Base-by-base conservation (phyloP, 2,888 invertebrate species). In the Minunthozetes semirufus region DNA sequence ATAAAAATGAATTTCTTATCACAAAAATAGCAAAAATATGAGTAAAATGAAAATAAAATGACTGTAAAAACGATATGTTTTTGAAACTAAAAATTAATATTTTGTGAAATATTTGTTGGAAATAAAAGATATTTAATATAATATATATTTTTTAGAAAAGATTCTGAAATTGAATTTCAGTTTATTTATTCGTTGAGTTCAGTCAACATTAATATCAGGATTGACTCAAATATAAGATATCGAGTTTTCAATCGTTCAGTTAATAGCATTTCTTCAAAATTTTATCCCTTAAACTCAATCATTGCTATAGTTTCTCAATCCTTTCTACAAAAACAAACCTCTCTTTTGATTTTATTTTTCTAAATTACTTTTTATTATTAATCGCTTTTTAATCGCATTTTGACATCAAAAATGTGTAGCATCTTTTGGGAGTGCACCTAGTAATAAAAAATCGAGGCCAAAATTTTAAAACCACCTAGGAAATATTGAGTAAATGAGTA, bases 161-260 rank as follows among this genome's bases (percentile, higher is more conserved):
- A 29, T 25, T 29, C 29, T n/a, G 33, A 66, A 66, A 66, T 66
- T 66, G 38, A 66, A 11, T 66, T 38, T 66, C 33, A 66, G 33
- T 66, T 66, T 66, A 66, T 66, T 66, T 66, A 66, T 66, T 66
- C 17, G 29, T 38, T 11, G 33, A 66, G 66, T 66, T 66, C 17
- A 66, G 66, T 66, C 66, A 38, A 66, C 66, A 33, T 33, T 33
- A 66, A 66, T 38, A 66, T 38, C n/a, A 66, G 29, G 66, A 66
- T 66, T 66, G 66, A 53, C n/a, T 53, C 53, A n/a, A 53, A 53
- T 19, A 3, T 3, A n/a, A 8, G 19, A n/a, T 53, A 19, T 29
- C 4, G 38, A 66, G 66, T 66, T 38, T 29, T 5, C 27, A 38
- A 17, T 33, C 17, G 6, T 66, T 66, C 33, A 61, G n/a, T 38